Base-by-base conservation (phyloP, 2,113 vertebrate species). In the Myrmecophaga tridactyla region DNA sequence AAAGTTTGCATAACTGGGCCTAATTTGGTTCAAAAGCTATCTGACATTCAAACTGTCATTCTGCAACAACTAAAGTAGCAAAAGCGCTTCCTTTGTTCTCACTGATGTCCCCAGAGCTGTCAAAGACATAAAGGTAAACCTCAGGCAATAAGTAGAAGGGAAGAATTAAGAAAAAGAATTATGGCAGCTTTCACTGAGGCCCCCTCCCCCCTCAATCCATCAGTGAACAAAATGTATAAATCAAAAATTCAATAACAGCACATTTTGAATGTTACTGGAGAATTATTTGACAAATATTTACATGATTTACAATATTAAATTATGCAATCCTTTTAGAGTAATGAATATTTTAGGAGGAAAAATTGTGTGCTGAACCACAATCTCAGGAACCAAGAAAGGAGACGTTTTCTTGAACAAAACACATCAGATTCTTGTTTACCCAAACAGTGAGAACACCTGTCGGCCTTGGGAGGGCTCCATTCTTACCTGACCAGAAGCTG, bases 341-440 rank as follows among this genome's bases (percentile, higher is more conserved):
- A 70, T 81, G 75, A 88, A 76, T 67, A 83, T 90, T 80, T 76
- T 18, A 96, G 58, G 86, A 87, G 56, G 63, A 65, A 83, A 75
- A 65, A 4, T 56, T 51, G 36, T 6, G 31, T 29, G 56, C 67
- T 73, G 72, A 81, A 48, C 21, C n/a, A 39, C 9, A 6, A 11
- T 69, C 75, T 86, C 81, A 70, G 69, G 29, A 78, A 58, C 53
- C 43, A 70, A 60, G 46, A 29, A 90, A 86, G 39, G 69, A 70
- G 21, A 53, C 0, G 2, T n/a, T 29, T 70, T 29, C 73, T 75
- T 41, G 48, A 56, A 69, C 67, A 75, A 86, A 92, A 56, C 41
- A 48, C 56, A 25, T 7, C 21, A 6, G 65, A 65, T 7, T 63
- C 81, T 60, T 48, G 18, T 53, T 88, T 75, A 72, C 34, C 63